Evolutionary conservation across 2,797 vertebrate genomes (phyloP), one percentile per base, ranked within the genome.

Genomic region (Ctenochaetus hawaiiensis): DNA sequence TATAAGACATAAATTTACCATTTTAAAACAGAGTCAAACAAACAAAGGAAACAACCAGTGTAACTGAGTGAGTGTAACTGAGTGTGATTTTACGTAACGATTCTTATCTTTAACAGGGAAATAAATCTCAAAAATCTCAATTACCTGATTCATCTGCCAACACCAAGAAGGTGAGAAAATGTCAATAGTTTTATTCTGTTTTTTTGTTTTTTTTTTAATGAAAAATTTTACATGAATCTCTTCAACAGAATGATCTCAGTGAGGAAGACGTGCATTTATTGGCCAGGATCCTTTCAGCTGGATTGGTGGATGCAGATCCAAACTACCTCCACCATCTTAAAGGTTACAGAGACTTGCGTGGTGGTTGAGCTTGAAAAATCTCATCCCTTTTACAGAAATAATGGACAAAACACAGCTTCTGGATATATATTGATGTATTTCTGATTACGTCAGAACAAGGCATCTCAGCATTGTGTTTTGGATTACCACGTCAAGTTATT

Each of bases 251-350:
- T 54, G 92, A 93, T 49, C 78, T 95, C 67, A 94, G 72, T 58
- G 90, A 94, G 17, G 79, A 93, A 51, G 95, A 95, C 17, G 51
- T 95, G 22, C 80, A 94, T 49, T 74, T 95, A 23, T 59, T 96
- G 79, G 91, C 90, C 58, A 93, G 51, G 85, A 93, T 96, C 79
- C 89, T 96, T 23, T 93, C 94, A 1, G 74, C 87, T 30, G 95
- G 95, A 54, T 73, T 96, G 82, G 95, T 96, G 72, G 95, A 95
- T n/a, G 95, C 94, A 4, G 95, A 95, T 84, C 94, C 95, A 8
- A 87, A 93, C 87, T 94, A 94, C 60, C 90, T 95, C 34, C 93
- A 95, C 17, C 95, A 95, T 67, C 91, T 96, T 0, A 95, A 95
- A 86, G 92, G 81, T 78, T 95, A 90, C 91, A 90, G 95, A 82